These are phyloP conservation scores for Cantharis nigra DNA, from an alignment of 2,888 invertebrate species.

Conservation along the genomic window DNA sequence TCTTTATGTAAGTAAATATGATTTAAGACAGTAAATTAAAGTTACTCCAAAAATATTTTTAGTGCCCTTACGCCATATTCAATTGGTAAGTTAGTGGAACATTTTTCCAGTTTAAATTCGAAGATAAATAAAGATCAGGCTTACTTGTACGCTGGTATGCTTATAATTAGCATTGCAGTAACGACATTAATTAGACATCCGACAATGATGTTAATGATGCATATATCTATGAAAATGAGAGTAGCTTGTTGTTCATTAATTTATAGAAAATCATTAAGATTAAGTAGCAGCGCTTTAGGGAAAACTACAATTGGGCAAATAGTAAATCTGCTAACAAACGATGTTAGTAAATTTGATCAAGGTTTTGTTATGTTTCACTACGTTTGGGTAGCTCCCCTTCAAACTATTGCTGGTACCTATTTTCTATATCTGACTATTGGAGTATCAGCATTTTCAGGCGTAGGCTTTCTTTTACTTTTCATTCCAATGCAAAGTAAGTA, in stretches of 20 bases:
- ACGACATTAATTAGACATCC: not conserved
- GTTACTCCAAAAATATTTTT: slow-evolving; percentile 25
- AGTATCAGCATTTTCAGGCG: slow-evolving; percentile 55
- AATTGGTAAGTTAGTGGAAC: slow-evolving; percentile 67
- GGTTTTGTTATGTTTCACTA: slow-evolving; percentile 79
- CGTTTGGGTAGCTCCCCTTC: slow-evolving; percentile 78
- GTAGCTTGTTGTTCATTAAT: slow-evolving; percentile 78
- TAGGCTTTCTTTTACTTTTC: slow-evolving; percentile 52
- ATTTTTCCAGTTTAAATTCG: slow-evolving; percentile 60
- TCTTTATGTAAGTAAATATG: slow-evolving; percentile 46
- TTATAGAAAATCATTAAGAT: slow-evolving; percentile 70
- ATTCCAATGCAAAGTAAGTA: slow-evolving; percentile 54
- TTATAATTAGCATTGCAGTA: not conserved
- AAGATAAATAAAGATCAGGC: slow-evolving; percentile 59
- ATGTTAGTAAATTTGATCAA: slow-evolving; percentile 85
- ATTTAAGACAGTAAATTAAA: not conserved
- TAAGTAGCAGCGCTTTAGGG: slow-evolving; percentile 75
- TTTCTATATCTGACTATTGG: slow-evolving; percentile 59
- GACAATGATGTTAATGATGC: slow-evolving; percentile 39
- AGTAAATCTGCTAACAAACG: slow-evolving; percentile 71
- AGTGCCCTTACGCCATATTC: slow-evolving; percentile 56
- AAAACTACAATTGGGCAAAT: slow-evolving; percentile 75
- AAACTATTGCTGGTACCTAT: slow-evolving; percentile 67
- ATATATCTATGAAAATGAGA: slow-evolving; percentile 79
- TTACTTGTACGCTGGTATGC: slow-evolving; percentile 71